Percentiles rank a stretch among this genome's conserved stretches.
These are phyloP conservation scores for Tenebrosternarchus preto DNA, from an alignment of 2,113 vertebrate genomes.

Conservation along the genomic window DNA sequence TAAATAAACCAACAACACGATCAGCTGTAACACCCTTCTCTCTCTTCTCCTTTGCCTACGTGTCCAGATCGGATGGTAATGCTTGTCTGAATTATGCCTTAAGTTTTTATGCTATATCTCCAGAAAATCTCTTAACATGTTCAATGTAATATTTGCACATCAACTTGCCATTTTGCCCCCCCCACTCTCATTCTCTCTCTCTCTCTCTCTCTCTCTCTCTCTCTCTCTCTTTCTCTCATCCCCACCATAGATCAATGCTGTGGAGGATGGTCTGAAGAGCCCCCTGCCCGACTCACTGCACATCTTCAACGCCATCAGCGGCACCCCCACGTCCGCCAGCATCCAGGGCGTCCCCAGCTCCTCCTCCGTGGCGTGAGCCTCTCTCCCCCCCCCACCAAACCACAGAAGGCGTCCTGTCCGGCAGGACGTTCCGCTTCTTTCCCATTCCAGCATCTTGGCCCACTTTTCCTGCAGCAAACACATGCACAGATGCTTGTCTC, in stretches of 20 bases:
- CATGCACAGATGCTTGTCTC: neutral
- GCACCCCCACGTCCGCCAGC: conserved; percentile 89
- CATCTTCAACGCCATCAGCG: conserved; percentile 98
- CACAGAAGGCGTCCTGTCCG: neutral
- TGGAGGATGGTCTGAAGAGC: conserved; percentile 88
- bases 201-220: neutral
- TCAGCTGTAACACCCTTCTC: conserved; percentile 43
- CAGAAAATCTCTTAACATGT: neutral
- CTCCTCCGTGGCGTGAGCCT: conserved; percentile 90
- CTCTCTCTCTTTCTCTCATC: neutral
- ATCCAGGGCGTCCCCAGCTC: conserved; percentile 94
- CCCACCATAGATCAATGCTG: conserved; percentile 79
- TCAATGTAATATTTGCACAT: too few species aligned
- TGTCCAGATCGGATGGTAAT: conserved; percentile 97
- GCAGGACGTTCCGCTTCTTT: neutral
- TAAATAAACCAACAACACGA: neutral
- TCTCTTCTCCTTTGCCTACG: conserved; percentile 77
- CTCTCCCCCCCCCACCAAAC: too few species aligned
- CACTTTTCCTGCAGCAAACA: conserved; percentile 17
- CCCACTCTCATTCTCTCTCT: neutral
- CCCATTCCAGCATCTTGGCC: neutral
- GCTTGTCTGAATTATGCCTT: conserved; percentile 48
- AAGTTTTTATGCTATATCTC: neutral
- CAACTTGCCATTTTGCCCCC: too few species aligned
- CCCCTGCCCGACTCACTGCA: conserved; percentile 90